Conservation (phyloP, 1,140 invertebrate species). For the Zaprionus tsacasi region DNA sequence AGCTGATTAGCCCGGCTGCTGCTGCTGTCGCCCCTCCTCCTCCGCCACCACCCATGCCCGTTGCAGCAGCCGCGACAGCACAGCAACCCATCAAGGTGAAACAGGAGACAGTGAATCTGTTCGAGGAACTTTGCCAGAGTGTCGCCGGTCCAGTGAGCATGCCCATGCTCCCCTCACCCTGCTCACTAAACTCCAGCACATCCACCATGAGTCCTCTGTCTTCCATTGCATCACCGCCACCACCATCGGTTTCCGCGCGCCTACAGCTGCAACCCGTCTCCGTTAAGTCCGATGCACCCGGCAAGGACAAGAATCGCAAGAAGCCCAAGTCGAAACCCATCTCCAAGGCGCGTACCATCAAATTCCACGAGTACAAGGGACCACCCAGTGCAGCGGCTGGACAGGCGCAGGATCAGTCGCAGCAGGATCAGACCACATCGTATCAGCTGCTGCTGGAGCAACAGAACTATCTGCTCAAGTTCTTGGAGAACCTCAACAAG, state of each 20-base stretch:
- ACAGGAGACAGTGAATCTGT: conserved; percentile 84
- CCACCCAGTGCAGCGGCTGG: conserved; percentile 96
- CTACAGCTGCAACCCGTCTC: conserved; percentile 83
- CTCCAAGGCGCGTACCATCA: conserved; percentile 95
- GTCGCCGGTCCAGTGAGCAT: conserved; percentile 85
- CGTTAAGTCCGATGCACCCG: conserved; percentile 88
- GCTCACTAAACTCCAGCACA: conserved; percentile 85
- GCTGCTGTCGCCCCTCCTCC: conserved; percentile 24
- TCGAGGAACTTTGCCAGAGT: conserved; percentile 87
- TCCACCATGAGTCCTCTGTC: conserved; percentile 90
- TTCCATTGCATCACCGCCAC: conserved; percentile 85
- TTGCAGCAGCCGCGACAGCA: neutral
- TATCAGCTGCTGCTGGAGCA: conserved; percentile 97
- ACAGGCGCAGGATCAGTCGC: conserved; percentile 85
- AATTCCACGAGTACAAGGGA: conserved; percentile 99
- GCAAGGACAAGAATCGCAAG: conserved; percentile 93
- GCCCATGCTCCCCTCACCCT: conserved; percentile 87
- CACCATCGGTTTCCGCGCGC: conserved; percentile 83
- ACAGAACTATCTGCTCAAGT: conserved; percentile 90
- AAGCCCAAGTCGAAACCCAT: conserved; percentile 94
- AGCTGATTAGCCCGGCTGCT: conserved; percentile 38
- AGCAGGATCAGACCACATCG: conserved; percentile 89
- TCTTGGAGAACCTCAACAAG: conserved; percentile 81
- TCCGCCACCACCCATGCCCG: conserved; percentile 79
- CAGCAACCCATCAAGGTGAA: conserved; percentile 61